Conservation (phyloP, 2,888 invertebrate species). For the Lepidocyrtinus sp. region DNA sequence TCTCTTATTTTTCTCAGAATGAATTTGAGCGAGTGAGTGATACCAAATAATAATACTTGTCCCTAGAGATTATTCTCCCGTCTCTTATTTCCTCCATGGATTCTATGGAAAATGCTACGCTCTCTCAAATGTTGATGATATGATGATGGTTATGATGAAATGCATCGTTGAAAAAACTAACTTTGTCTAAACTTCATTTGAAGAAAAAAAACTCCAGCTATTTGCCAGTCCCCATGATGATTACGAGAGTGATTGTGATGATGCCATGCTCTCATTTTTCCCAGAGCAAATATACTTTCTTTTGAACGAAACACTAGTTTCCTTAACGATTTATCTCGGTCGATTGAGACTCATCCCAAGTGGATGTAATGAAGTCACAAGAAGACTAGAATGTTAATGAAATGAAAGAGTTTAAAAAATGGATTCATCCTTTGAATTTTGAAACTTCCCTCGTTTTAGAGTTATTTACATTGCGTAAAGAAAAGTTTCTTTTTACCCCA, state of each 20-base stretch:
- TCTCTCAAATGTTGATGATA: slow-evolving; percentile 3
- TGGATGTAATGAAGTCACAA: slow-evolving; percentile 42
- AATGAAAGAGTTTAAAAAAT: no score
- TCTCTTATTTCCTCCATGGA: neutral
- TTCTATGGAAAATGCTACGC: neutral
- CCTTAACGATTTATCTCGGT: slow-evolving; percentile 47
- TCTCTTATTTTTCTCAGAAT: slow-evolving; percentile 37
- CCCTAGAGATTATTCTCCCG: slow-evolving; percentile 23
- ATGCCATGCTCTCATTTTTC: neutral
- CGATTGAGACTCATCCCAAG: slow-evolving; percentile 50
- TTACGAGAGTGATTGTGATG: neutral
- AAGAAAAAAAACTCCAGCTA: no score
- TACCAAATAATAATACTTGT: slow-evolving; percentile 25
- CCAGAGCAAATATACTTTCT: neutral
- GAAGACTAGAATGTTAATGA: no score
- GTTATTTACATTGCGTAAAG: no score
- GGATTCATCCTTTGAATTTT: neutral
- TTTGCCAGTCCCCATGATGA: neutral
- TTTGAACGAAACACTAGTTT: no score
- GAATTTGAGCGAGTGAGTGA: slow-evolving; percentile 46
- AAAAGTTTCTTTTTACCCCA: no score
- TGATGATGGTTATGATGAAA: neutral
- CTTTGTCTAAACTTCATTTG: neutral
- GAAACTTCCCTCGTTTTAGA: neutral
- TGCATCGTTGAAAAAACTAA: neutral